Base-by-base conservation (phyloP, 2,797 vertebrate genomes). In the Ciconia nigra region DNA sequence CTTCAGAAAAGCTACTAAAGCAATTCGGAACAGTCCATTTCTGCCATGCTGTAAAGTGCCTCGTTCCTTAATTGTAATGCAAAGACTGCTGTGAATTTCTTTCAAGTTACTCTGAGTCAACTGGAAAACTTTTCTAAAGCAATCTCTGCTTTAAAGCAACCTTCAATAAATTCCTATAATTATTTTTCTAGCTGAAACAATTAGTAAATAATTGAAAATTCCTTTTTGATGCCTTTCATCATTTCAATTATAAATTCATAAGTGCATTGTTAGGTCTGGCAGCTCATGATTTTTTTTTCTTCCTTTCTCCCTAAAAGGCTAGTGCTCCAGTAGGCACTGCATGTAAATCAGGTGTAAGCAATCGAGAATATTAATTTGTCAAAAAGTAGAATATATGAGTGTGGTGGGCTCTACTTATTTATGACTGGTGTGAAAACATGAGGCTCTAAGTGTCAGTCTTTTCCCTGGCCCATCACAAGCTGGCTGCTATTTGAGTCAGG, bases 131-230 rank as follows among this genome's bases (percentile, higher is more conserved):
- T 94, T 94, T 87, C 58, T 20, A 51, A 90, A 58, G 41, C 8
- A 93, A 58, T 84, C 31, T 94, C 9, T 82, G 20, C 44, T 83
- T 41, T 92, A 89, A 84, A 87, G 15, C 59, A 91, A 72, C 70
- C 37, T 93, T 69, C 69, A 94, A 28, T 82, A 87, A 93, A 88
- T 70, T 83, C 14, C 46, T 91, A 7, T 85, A 95, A 94, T 95
- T 95, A 80, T 97, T 83, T 80, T 89, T 77, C 63, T 89, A 90
- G 57, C 42, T 92, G 70, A 96, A 95, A 94, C 13, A 94, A 96
- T 96, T 96, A 92, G 37, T 83, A 96, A 97, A 96, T 95, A 96
- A 97, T 94, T 96, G 29, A 59, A 80, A 84, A 96, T 78, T 88
- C 13, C 22, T 73, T 89, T 91, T 44, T 58, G 4, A 84, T 65